Evolutionary conservation across 2,113 vertebrate genomes (phyloP), one percentile per base, ranked within the genome.

Genomic region (Etheostoma cragini): DNA sequence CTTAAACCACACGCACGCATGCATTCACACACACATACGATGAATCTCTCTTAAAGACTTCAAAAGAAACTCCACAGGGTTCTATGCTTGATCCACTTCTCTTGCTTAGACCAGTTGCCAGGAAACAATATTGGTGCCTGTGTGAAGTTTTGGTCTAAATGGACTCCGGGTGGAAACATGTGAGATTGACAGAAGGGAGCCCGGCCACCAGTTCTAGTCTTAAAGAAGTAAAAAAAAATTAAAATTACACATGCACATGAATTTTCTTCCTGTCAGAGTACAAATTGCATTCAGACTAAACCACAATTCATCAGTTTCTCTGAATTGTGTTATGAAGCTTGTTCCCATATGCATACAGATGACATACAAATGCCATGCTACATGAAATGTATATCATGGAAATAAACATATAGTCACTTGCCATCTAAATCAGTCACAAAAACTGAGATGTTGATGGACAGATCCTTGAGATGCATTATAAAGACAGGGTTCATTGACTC

Each of bases 361-460:
- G 38, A 38, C 38, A 38, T 33, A 5, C 16, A n/a, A 72, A 49
- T 22, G n/a, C 53, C 21, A 24, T 68, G 21, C 49, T 26, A 67
- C 16, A 19, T 33, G 1, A 72, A 19, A 22, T 60, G 24, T 24
- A 35, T 22, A 54, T 60, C 11, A 56, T 57, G n/a, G 24, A 74
- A 62, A 52, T 62, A 56, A 56, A 24, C 5, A 16, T 22, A 2
- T 6, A 46, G 58, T 49, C 61, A 46, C 46, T 35, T 19, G 16
- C 52, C 47, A 12, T 67, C 42, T 10, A 19, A 67, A 2, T 22
- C 53, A 57, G 19, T 62, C 67, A 38, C n/a, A 38, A 15, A 12
- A 53, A 52, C 56, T 14, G 12, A 21, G 49, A 22, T 53, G 26
- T 13, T 77, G 61, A 80, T 52, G 22, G 57, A 70, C 63, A 54